Conservation (phyloP, 2,888 invertebrate genomes). For the Leptopterna dolabrata region DNA sequence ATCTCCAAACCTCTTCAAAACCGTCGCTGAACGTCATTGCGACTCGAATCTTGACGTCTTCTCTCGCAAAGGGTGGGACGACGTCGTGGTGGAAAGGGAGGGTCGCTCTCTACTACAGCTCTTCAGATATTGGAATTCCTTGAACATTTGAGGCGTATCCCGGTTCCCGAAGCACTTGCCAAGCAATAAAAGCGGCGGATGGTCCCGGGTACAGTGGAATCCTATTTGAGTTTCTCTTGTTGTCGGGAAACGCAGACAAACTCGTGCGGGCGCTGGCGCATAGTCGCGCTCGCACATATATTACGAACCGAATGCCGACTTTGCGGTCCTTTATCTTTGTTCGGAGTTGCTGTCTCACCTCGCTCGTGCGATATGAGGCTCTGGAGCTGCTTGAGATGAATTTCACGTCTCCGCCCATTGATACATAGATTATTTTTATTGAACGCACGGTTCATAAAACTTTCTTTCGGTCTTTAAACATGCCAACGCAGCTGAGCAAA, state of each 20-base stretch:
- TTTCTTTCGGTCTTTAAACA: too few relatives aligned
- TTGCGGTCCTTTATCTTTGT: not conserved
- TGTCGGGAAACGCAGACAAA: not conserved
- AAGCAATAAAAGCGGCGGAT: not conserved
- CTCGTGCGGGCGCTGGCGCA: not conserved
- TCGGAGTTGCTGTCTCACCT: not conserved
- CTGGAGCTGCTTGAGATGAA: not conserved
- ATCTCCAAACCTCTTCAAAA: not conserved
- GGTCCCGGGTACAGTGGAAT: not conserved
- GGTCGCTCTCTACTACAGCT: not conserved
- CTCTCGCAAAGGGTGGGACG: not conserved
- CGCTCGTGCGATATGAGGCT: not conserved
- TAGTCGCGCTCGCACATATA: not conserved
- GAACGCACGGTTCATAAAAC: too few relatives aligned
- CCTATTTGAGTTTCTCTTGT: not conserved
- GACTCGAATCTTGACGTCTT: not conserved
- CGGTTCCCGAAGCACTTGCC: not conserved
- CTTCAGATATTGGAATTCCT: slow-evolving; percentile 8
- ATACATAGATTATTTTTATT: too few relatives aligned
- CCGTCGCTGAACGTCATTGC: not conserved
- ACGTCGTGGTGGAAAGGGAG: not conserved
- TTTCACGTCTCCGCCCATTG: too few relatives aligned
- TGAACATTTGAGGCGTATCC: not conserved
- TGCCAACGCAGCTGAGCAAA: too few relatives aligned
- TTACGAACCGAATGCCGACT: not conserved